phyloP scores from a whole-genome alignment of 23 tunicate genomes.

The Botrylloides violaceus region DNA sequence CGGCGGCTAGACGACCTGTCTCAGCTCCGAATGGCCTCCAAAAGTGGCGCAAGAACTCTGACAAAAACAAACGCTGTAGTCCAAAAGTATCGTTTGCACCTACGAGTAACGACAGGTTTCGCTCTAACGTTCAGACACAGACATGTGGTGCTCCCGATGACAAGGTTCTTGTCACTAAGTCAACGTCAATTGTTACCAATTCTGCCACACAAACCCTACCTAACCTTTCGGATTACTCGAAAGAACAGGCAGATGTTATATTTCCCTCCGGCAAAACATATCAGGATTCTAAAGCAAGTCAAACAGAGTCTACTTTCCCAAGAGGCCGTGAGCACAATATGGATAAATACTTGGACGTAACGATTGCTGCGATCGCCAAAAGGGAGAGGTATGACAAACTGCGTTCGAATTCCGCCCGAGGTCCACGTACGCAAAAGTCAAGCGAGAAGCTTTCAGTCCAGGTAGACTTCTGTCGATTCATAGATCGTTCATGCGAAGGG shows the following conservation, averaged over 20 bases:
- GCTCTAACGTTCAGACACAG: background rate
- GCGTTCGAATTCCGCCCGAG: constrained; percentile 10
- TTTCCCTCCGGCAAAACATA: background rate
- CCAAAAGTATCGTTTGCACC: background rate
- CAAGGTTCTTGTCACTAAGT: background rate
- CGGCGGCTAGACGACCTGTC: background rate
- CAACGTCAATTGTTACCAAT: background rate
- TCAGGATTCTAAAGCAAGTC: background rate
- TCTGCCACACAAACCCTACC: background rate
- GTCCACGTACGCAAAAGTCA: background rate
- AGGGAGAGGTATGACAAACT: background rate
- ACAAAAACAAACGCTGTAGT: background rate
- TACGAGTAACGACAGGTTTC: background rate
- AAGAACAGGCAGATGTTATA: background rate
- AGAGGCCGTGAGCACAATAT: background rate
- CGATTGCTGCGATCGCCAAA: background rate
- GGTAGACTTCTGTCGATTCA: too few relatives aligned
- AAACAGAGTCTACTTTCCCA: background rate
- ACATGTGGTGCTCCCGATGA: background rate
- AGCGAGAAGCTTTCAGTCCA: background rate
- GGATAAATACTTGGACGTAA: background rate
- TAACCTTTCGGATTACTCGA: background rate
- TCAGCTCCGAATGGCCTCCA: background rate
- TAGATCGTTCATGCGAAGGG: too few relatives aligned
- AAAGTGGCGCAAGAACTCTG: background rate